Conservation (phyloP, 1,140 invertebrate species). For the Aporrectodea caliginosa region DNA sequence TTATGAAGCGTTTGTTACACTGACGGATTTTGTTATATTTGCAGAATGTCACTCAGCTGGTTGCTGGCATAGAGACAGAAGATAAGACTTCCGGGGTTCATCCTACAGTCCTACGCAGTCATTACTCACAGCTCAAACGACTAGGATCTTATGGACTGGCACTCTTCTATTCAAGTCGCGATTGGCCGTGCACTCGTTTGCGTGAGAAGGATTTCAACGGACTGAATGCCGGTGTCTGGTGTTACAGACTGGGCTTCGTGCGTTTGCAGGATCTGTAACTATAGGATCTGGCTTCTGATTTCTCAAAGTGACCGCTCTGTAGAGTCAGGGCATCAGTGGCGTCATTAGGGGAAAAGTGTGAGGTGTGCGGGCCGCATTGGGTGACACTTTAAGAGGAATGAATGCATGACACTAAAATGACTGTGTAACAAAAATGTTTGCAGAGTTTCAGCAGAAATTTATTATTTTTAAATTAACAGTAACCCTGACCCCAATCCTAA, state of each 20-base stretch:
- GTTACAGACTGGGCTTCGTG: background rate
- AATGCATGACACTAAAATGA: too few relatives aligned
- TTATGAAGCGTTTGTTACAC: background rate
- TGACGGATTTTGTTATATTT: constrained; percentile 12
- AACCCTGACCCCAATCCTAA: too few relatives aligned
- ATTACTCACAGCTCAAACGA: constrained; percentile 14
- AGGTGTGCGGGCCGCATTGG: too few relatives aligned
- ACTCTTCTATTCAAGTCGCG: constrained; percentile 12
- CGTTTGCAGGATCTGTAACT: background rate
- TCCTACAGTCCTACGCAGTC: constrained; percentile 5
- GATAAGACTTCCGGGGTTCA: constrained; percentile 6
- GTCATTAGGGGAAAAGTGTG: too few relatives aligned
- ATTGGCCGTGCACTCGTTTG: background rate
- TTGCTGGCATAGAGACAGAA: background rate
- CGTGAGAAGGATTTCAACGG: background rate
- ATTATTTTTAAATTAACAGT: too few relatives aligned
- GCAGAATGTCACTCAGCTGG: constrained; percentile 19
- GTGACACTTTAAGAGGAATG: too few relatives aligned
- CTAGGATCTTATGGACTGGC: constrained; percentile 14
- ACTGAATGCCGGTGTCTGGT: background rate
- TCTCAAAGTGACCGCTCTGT: too few relatives aligned
- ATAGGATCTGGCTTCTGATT: background rate
- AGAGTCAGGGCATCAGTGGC: too few relatives aligned
- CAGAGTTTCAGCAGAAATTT: too few relatives aligned
- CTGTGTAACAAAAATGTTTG: too few relatives aligned